Base-by-base conservation (phyloP, 2,113 vertebrate species). In the Probosciger aterrimus region DNA sequence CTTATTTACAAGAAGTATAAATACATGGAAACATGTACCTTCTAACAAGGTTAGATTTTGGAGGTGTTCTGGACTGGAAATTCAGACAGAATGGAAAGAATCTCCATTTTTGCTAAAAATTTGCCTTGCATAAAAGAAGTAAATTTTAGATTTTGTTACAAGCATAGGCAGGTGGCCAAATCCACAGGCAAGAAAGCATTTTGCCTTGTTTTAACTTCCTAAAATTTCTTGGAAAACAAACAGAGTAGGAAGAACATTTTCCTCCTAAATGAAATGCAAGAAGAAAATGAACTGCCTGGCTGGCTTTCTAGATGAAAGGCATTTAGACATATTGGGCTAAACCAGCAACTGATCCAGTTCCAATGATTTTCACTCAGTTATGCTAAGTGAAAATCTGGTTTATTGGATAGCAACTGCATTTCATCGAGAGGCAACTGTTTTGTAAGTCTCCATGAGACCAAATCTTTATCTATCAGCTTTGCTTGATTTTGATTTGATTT, bases 1-100 rank as follows among this genome's bases (percentile, higher is more conserved):
- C 94, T 97, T 96, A 95, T 90, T 96, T 96, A 94, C 63, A 73
- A 10, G 57, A 46, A 85, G 30, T 27, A n/a, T 6, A 79, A 86
- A 80, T 7, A 53, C 43, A 23, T 7, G 33, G 37, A 43, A 83
- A 55, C 10, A 7, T 7, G 5, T 41, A 22, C 33, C 18, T 47
- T 86, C 33, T 65, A 75, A 35, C 18, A 44, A 33, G 20, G 27
- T 59, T 47, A 31, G 37, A 62, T 41, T 59, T 31, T 75, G 60
- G 35, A 80, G 24, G 33, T 37, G 25, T 28, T 86, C 35, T 70
- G 47, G 24, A 53, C 35, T 64, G 67, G 33, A 69, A 84, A 86
- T 68, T 57, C 2, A 63, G 53, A 60, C 52, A 25, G 7, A 85
- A 88, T 43, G 39, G 65, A 81, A 86, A 82, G 44, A 11, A 49